Evolutionary conservation across 2,888 invertebrate species (phyloP).

Genomic region (Ceraclea dissimilis): DNA sequence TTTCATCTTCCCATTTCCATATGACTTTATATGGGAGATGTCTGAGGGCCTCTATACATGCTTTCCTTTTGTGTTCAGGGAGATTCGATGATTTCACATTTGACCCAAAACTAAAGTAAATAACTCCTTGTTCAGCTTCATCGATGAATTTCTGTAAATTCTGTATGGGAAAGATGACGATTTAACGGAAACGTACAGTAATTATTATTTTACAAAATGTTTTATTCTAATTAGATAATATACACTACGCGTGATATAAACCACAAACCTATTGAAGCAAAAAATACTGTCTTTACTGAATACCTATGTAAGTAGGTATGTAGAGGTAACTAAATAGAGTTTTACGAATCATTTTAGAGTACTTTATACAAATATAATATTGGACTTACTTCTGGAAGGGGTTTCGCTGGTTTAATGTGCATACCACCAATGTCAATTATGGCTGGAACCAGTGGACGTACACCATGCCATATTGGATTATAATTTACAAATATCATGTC

Average conservation of each 20-base stretch:
- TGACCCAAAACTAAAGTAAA: constrained; percentile 47
- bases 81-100: background rate
- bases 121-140: constrained; percentile 38
- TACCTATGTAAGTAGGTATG: no score
- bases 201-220: no score
- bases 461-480: constrained; percentile 38
- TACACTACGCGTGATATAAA: no score
- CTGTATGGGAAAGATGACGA: background rate
- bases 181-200: no score
- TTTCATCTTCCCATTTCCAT: constrained; percentile 43
- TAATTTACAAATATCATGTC: constrained; percentile 41
- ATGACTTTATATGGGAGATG: constrained; percentile 43
- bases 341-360: no score
- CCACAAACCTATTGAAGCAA: no score
- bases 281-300: no score
- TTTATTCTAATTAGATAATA: no score
- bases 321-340: no score
- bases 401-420: constrained; percentile 37
- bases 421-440: constrained; percentile 38
- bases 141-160: constrained; percentile 31
- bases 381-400: constrained; percentile 35
- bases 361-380: no score
- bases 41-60: constrained; percentile 39
- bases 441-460: constrained; percentile 38
- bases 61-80: constrained; percentile 16